These are phyloP conservation scores for Eupristina koningsbergeri DNA, from an alignment of 1,140 invertebrate species.

Conservation along the genomic window DNA sequence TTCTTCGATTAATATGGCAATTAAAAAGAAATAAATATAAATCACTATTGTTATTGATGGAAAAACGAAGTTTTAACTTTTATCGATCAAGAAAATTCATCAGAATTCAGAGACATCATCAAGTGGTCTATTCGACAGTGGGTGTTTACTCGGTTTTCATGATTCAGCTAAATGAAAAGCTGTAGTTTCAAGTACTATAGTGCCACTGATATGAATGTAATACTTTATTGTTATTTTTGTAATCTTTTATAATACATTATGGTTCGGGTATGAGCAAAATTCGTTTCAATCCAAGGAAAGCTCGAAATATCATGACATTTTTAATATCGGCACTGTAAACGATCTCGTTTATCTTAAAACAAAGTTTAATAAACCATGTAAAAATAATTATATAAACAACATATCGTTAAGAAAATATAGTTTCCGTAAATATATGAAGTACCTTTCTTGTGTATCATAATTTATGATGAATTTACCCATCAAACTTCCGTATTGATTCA, in stretches of 20 bases:
- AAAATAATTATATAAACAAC: not conserved
- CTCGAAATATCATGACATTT: too few species aligned
- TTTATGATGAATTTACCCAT: too few species aligned
- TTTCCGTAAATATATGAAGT: not conserved
- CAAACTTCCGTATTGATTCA: not conserved
- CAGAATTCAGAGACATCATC: not conserved
- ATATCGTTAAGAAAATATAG: not conserved
- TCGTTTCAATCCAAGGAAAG: not conserved
- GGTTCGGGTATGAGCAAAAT: not conserved
- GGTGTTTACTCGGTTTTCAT: slow-evolving; percentile 1
- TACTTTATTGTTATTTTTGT: not conserved
- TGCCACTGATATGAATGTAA: slow-evolving; percentile 8
- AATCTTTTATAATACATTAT: not conserved
- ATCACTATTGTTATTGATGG: not conserved
- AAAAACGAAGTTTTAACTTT: not conserved
- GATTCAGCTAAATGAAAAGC: slow-evolving; percentile 17
- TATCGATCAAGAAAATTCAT: slow-evolving; percentile 2
- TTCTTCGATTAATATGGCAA: not conserved
- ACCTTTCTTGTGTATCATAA: too few species aligned
- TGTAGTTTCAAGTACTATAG: not conserved
- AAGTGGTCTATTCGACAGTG: not conserved
- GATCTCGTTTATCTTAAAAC: not conserved
- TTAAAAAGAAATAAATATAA: not conserved
- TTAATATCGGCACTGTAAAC: too few species aligned
- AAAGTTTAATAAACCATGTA: not conserved